phyloP scores from a whole-genome alignment of 2,113 vertebrate genomes.

The Malurus elegans region DNA sequence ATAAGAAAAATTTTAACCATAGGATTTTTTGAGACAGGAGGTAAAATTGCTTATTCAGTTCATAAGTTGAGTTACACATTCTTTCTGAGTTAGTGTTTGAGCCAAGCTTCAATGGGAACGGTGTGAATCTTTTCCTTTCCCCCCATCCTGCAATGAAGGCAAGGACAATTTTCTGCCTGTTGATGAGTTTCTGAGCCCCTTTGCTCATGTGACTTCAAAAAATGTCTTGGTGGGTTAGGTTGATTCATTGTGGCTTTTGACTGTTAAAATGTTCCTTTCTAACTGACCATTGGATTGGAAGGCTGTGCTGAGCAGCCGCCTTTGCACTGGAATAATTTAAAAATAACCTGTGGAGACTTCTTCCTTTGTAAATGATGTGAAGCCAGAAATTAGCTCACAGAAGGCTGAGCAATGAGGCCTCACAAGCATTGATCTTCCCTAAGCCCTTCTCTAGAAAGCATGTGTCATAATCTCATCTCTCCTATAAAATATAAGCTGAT shows the following conservation, averaged over 20 bases:
- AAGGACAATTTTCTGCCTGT: not conserved
- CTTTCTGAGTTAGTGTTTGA: not conserved
- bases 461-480: not conserved
- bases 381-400: not conserved
- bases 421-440: not conserved
- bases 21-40: not conserved
- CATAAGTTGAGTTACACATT: not conserved
- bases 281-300: not conserved
- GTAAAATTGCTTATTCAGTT: not conserved
- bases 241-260: not conserved
- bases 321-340: not conserved
- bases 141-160: accelerated
- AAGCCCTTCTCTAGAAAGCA: not conserved
- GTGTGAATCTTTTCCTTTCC: not conserved
- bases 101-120: not conserved
- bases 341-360: not conserved
- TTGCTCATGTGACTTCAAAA: not conserved
- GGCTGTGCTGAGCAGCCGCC: not conserved
- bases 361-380: not conserved
- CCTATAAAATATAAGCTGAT: not conserved
- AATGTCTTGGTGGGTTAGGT: not conserved
- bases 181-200: not conserved
- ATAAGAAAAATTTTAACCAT: not conserved
- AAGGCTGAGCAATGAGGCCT: not conserved
- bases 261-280: not conserved